These are phyloP conservation scores for Hoplostethus atlanticus DNA, from an alignment of 2,797 vertebrate species.

Conservation along the genomic window DNA sequence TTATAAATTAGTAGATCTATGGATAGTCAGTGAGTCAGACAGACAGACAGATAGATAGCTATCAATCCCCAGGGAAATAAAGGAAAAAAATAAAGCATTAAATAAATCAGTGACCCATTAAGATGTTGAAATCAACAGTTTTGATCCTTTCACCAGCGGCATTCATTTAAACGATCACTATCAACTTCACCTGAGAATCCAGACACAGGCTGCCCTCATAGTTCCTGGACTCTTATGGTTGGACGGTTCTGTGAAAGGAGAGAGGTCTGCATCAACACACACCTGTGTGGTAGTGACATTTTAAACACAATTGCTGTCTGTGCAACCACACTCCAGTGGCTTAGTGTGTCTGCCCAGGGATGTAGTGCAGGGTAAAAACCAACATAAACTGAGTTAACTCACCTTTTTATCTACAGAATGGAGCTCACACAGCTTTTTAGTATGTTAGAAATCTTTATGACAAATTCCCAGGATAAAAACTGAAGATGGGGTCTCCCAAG, in stretches of 20 bases:
- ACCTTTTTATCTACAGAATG: not conserved
- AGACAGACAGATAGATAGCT: not conserved
- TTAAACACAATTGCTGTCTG: conserved; percentile 23
- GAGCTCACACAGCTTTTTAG: not conserved
- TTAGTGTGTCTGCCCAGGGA: not conserved
- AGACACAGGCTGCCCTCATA: conserved; percentile 65
- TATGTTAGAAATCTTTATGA: not conserved
- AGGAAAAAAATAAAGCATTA: not conserved
- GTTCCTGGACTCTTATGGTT: conserved; percentile 40
- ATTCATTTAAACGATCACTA: not conserved
- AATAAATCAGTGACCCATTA: not conserved
- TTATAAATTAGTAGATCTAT: too few species aligned
- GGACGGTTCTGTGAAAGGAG: conserved; percentile 40
- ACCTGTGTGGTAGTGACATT: conserved; percentile 19
- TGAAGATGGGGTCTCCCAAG: too few species aligned
- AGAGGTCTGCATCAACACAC: conserved; percentile 44
- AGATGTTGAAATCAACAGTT: not conserved
- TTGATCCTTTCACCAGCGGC: not conserved
- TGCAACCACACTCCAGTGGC: not conserved
- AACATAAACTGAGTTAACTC: not conserved
- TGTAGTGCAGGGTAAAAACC: not conserved
- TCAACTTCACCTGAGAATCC: conserved; percentile 70
- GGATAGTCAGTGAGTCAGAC: not conserved
- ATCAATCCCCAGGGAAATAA: not conserved
- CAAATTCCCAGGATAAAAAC: not conserved